phyloP scores from a whole-genome alignment of 2,113 vertebrate genomes.

The Monopterus albus region DNA sequence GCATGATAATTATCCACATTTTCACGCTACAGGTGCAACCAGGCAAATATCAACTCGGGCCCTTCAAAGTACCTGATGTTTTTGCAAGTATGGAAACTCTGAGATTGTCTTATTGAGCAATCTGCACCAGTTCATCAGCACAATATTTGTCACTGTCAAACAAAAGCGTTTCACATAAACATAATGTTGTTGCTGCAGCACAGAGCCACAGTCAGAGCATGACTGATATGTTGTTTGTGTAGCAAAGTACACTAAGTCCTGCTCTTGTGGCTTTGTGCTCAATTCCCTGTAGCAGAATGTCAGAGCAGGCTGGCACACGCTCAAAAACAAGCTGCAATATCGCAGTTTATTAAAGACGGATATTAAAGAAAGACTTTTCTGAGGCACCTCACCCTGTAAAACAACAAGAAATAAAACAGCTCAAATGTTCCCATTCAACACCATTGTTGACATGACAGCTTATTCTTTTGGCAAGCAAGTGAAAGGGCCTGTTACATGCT shows the following conservation, averaged over 20 bases:
- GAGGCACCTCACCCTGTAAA: constrained; percentile 61
- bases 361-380: constrained; percentile 30
- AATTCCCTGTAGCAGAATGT: constrained; percentile 53
- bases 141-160: constrained; percentile 31
- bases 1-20: not conserved
- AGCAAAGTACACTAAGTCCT: constrained; percentile 37
- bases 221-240: constrained; percentile 61
- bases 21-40: constrained; percentile 19
- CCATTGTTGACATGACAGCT: constrained; percentile 76
- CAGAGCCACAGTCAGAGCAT: constrained; percentile 19
- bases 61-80: constrained; percentile 6
- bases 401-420: constrained; percentile 70
- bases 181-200: constrained; percentile 1
- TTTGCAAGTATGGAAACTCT: not conserved
- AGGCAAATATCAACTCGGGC: constrained; percentile 28
- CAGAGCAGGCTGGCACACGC: constrained; percentile 55
- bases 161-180: constrained; percentile 16
- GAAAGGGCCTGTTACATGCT: constrained; percentile 85
- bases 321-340: constrained; percentile 60
- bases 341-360: constrained; percentile 30
- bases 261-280: constrained; percentile 32
- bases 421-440: constrained; percentile 62
- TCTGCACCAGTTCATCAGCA: constrained; percentile 6
- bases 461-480: constrained; percentile 77
- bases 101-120: not conserved